phyloP scores from a whole-genome alignment of 2,113 vertebrate genomes.

The Cavia porcellus region DNA sequence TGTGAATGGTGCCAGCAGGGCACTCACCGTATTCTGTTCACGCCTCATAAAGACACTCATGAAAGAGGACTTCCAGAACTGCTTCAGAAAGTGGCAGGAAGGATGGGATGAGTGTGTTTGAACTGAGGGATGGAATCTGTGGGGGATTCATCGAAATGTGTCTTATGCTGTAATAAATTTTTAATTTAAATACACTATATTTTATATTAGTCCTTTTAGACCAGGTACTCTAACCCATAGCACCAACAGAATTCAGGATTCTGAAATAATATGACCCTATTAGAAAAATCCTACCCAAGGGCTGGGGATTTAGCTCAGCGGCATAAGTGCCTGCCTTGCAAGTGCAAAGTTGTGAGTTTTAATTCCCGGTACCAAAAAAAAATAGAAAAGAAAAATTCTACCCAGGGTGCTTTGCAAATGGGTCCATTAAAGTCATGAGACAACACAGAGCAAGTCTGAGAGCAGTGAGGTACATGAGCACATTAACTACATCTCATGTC shows the following conservation, averaged over 20 bases:
- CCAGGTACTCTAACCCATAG: background rate
- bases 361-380: too few relatives aligned
- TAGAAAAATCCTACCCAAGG: background rate
- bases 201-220: background rate
- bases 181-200: background rate
- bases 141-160: background rate
- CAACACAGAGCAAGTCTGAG: background rate
- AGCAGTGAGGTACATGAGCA: background rate
- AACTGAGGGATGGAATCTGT: background rate
- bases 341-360: too few relatives aligned
- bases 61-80: background rate
- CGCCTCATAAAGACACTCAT: background rate
- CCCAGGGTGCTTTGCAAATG: background rate
- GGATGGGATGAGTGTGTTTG: background rate
- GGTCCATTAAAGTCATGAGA: background rate
- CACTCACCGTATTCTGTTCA: background rate
- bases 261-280: background rate
- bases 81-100: background rate
- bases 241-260: background rate
- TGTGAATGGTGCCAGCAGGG: background rate
- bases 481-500: background rate
- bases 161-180: background rate
- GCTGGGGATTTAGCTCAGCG: too few relatives aligned
- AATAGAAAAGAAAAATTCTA: slow-evolving; percentile 10
- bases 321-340: too few relatives aligned